Evolutionary conservation across 2,797 vertebrate species (phyloP), one percentile per base, ranked within the genome.

Genomic region (Sciurus carolinensis): DNA sequence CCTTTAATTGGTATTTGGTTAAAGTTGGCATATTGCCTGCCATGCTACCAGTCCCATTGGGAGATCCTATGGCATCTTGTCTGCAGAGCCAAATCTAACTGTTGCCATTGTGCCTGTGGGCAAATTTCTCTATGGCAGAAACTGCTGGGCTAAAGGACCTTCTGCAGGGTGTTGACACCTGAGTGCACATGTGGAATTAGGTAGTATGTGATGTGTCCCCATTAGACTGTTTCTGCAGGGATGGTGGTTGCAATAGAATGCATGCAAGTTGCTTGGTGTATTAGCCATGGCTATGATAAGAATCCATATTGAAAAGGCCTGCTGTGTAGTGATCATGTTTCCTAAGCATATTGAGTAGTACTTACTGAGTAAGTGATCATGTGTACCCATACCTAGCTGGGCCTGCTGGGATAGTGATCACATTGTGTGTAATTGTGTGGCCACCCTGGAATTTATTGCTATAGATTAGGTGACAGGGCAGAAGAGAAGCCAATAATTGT

Each of bases 361-460:
- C 75, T 82, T 64, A n/a, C 82, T 75, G 96, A 81, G 81, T 90
- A 94, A 89, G 87, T 87, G 96, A 96, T 95, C 92, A 75, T n/a
- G 81, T 73, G 54, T 96, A 87, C 76, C 93, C 62, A 14, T 44
- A 82, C 36, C 79, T 93, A 69, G 91, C 79, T 93, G 90, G 44
- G 75, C 79, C 92, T 96, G 90, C 92, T 95, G 88, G 64, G 79
- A 94, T 81, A 91, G 79, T 72, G 82, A 95, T 93, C 75, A 82
- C 12, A 3, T 93, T 87, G 83, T 67, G 54, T 85, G 50, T 93
- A 95, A 97, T 94, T 97, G 47, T 0, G 13, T 4, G 9, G 82
- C 71, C 22, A 80, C 62, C 80, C 94, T 84, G 69, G 62, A 97
- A 97, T 93, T 94, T 95, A 95, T 88, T 91, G 54, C 92, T 97